Evolutionary conservation across 2,113 vertebrate species (phyloP).

Genomic region (Rissa tridactyla): DNA sequence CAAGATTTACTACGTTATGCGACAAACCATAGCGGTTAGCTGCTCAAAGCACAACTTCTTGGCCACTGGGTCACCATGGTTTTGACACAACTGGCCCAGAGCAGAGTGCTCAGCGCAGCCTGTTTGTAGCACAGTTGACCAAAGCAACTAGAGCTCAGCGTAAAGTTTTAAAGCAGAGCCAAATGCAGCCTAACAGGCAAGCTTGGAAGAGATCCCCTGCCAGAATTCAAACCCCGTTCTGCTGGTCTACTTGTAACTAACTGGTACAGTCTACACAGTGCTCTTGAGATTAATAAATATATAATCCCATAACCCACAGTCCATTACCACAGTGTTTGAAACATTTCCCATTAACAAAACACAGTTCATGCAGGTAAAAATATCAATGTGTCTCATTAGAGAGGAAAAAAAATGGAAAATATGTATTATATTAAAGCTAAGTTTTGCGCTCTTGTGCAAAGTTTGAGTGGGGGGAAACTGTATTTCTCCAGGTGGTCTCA

Average conservation of each 20-base stretch:
- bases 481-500: slow-evolving; percentile 25
- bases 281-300: slow-evolving; percentile 58
- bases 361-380: slow-evolving; percentile 17
- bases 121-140: background rate
- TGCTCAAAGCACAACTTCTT: background rate
- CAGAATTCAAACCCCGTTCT: slow-evolving; percentile 3
- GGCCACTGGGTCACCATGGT: background rate
- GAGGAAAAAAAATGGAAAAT: background rate
- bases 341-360: slow-evolving; percentile 43
- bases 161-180: background rate
- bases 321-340: slow-evolving; percentile 41
- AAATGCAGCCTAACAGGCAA: background rate
- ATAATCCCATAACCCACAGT: slow-evolving; percentile 42
- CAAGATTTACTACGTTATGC: background rate
- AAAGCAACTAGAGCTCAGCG: background rate
- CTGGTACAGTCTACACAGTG: background rate
- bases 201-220: background rate
- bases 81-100: background rate
- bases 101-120: background rate
- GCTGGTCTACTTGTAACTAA: slow-evolving; percentile 39
- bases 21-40: background rate
- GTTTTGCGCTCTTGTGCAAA: background rate
- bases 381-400: slow-evolving; percentile 33
- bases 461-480: background rate
- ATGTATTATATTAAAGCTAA: slow-evolving; percentile 40